Percentiles rank a stretch among this genome's conserved stretches.
phyloP scores from a whole-genome alignment of 2,797 vertebrate species.

The Acanthurus tractus region DNA sequence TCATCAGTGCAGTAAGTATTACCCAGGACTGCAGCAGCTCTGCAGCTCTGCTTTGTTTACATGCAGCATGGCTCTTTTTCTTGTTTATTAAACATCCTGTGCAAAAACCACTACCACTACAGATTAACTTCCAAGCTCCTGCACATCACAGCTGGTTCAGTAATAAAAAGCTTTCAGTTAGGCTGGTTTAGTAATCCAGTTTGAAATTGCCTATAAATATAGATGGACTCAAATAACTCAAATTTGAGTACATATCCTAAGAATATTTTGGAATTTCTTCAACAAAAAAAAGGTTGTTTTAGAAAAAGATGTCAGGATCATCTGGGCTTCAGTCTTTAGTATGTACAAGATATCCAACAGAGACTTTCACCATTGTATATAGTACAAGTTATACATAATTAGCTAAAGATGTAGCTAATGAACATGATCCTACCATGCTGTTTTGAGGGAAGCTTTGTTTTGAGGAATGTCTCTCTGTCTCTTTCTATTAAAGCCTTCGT shows the following conservation, averaged over 20 bases:
- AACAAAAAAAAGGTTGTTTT: background rate
- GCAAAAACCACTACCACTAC: constrained; percentile 29
- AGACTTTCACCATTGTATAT: background rate
- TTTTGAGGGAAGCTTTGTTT: constrained; percentile 47
- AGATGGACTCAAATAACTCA: background rate
- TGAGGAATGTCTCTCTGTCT: constrained; percentile 79
- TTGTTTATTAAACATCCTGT: constrained; percentile 33
- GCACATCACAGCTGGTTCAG: background rate
- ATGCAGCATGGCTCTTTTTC: constrained; percentile 42
- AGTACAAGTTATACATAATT: background rate
- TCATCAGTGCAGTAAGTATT: constrained; percentile 95
- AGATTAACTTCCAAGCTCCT: background rate
- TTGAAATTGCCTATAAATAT: background rate
- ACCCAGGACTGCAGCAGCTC: background rate
- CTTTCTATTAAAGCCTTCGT: constrained; percentile 90
- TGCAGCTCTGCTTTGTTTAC: constrained; percentile 22
- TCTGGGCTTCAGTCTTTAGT: background rate
- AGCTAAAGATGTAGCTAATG: constrained; percentile 38
- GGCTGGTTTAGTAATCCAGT: background rate
- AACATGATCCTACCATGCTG: constrained; percentile 48
- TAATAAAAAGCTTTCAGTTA: background rate
- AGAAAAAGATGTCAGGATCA: background rate
- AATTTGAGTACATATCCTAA: background rate
- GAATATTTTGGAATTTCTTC: background rate
- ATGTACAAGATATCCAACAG: background rate